phyloP scores from a whole-genome alignment of 2,797 vertebrate genomes.

The Ciconia nigra region DNA sequence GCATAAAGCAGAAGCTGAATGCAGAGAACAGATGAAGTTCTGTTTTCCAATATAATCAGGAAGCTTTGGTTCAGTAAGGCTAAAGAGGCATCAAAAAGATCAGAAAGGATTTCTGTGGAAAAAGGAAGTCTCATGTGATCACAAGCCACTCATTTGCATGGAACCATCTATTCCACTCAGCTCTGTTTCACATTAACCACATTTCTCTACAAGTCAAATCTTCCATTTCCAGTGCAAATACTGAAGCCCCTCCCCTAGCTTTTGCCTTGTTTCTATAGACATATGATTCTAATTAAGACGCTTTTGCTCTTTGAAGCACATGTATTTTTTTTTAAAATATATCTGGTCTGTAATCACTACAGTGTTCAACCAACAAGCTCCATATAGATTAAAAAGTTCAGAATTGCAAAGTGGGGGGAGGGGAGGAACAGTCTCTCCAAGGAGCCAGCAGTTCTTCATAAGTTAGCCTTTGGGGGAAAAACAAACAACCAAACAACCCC shows the following conservation, averaged over 20 bases:
- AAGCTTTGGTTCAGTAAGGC: neutral
- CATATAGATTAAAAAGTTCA: neutral
- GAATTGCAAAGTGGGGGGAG: neutral
- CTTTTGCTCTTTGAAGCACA: neutral
- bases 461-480: neutral
- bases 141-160: neutral
- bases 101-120: neutral
- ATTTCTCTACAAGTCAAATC: neutral
- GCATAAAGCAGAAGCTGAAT: neutral
- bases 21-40: neutral
- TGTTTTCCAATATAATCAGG: neutral
- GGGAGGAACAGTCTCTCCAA: neutral
- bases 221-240: neutral
- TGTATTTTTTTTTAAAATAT: neutral
- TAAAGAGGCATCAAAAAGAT: neutral
- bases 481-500: neutral
- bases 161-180: neutral
- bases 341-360: neutral
- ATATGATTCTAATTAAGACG: neutral
- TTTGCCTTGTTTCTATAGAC: neutral
- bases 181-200: neutral
- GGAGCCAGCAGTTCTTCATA: neutral
- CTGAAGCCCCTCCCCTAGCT: neutral
- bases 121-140: neutral
- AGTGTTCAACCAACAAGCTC: neutral